Evolutionary conservation across 2,888 invertebrate species (phyloP).

Genomic region (Tolmerus cingulatus): DNA sequence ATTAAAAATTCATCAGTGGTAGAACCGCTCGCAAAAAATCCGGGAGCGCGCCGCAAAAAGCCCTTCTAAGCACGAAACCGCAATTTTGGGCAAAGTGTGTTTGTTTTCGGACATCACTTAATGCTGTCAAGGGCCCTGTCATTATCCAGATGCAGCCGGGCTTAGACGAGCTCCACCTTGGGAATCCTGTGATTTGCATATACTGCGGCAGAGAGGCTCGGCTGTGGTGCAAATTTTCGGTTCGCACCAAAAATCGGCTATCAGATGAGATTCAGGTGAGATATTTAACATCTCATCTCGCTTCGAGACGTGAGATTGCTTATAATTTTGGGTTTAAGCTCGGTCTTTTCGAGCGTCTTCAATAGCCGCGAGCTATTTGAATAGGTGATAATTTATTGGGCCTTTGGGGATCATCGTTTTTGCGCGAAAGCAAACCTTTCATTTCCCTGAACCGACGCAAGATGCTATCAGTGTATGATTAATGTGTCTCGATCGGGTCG

Average conservation of each 20-base stretch:
- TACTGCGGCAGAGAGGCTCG: not conserved
- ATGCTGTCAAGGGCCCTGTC: conserved; percentile 45
- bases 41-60: not conserved
- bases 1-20: not conserved
- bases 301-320: conserved; percentile 7
- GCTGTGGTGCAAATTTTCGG: conserved; percentile 28
- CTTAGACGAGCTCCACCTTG: conserved; percentile 32
- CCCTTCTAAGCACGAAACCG: conserved; percentile 44
- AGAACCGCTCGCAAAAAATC: not conserved
- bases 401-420: not conserved
- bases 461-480: conserved; percentile 31
- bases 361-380: conserved; percentile 40
- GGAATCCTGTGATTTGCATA: conserved; percentile 21
- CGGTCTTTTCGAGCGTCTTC: not conserved
- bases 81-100: conserved; percentile 45
- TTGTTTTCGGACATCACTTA: conserved; percentile 46
- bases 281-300: conserved; percentile 41
- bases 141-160: conserved; percentile 44
- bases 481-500: conserved; percentile 16
- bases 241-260: conserved; percentile 26
- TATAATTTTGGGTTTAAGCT: conserved; percentile 32
- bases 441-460: conserved; percentile 22
- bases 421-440: conserved; percentile 4
- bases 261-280: conserved; percentile 45
- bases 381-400: conserved; percentile 47